Evolutionary conservation across 2,797 vertebrate species (phyloP), one percentile per base, ranked within the genome.

Genomic region (Rhadinocentrus ornatus): DNA sequence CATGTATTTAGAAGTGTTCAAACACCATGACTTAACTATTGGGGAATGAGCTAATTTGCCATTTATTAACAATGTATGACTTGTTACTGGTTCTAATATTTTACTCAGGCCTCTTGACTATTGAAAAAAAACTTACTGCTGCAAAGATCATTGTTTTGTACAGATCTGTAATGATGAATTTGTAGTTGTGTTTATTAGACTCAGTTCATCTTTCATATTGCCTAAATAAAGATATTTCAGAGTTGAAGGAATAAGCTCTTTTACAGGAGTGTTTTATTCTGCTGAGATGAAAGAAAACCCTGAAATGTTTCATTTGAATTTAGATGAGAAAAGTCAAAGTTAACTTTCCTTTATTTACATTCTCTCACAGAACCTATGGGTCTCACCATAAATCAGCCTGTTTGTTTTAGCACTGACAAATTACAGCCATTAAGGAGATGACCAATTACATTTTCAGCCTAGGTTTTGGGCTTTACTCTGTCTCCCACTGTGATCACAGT

Each of bases 211-310:
- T 81, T 72, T 88, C 77, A 82, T 74, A 77, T 76, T 79, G 71
- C 75, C 81, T 83, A 82, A 93, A 89, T 92, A 92, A 89, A 92
- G 54, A 72, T 62, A 82, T 86, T 84, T 85, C 84, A 77, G 59
- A 72, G 34, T 73, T 74, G 57, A 65, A 74, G 26, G 55, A 62
- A 70, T 77, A 35, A 10, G 4, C 60, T 55, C 41, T 11, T 6
- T 62, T 67, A 46, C 16, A 41, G 18, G 9, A 55, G 48, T 37
- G 18, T 61, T 62, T 83, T 63, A 16, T 50, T 80, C 4, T 20
- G 6, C 6, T 46, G 20, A 46, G 8, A 46, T 46, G 20, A 24
- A 56, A 32, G 50, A 29, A 53, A 39, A 66, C 31, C 20, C 46
- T 6, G 4, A 41, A 4, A 16, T 41, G 18, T 18, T 3, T 15